Evolutionary conservation across 1,140 invertebrate genomes (phyloP).

Genomic region (Ylistrum balloti): DNA sequence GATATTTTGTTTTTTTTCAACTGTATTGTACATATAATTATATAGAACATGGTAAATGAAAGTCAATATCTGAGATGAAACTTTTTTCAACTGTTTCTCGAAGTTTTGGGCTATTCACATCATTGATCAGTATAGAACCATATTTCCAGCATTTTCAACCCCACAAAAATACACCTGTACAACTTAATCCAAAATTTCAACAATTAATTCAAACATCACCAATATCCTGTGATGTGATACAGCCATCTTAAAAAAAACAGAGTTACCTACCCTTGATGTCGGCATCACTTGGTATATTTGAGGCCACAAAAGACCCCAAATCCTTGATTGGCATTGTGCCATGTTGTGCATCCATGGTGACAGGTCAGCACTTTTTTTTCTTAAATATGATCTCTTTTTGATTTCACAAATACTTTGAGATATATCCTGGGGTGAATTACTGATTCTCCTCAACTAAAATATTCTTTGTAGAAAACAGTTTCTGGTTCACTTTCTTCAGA

Average conservation of each 20-base stretch:
- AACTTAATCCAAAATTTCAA: too few species aligned
- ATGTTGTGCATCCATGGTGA: constrained; percentile 33
- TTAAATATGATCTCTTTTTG: background rate
- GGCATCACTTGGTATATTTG: constrained; percentile 74
- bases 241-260: background rate
- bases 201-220: too few species aligned
- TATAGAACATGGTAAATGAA: too few species aligned
- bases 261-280: constrained; percentile 73
- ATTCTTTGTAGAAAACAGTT: constrained; percentile 39
- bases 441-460: background rate
- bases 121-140: too few species aligned
- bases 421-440: background rate
- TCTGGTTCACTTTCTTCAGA: constrained; percentile 22
- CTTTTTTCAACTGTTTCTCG: too few species aligned
- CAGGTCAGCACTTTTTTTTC: background rate
- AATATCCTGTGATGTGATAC: too few species aligned
- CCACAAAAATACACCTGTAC: too few species aligned
- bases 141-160: too few species aligned
- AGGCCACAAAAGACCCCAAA: constrained; percentile 72
- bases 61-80: too few species aligned
- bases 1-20: too few species aligned
- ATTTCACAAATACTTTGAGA: background rate
- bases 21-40: too few species aligned
- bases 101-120: too few species aligned
- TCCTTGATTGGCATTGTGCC: constrained; percentile 67